Percentiles rank a stretch among this genome's conserved stretches.
Evolutionary conservation across 2,888 invertebrate genomes (phyloP).

Genomic region (Pammene fasciana): DNA sequence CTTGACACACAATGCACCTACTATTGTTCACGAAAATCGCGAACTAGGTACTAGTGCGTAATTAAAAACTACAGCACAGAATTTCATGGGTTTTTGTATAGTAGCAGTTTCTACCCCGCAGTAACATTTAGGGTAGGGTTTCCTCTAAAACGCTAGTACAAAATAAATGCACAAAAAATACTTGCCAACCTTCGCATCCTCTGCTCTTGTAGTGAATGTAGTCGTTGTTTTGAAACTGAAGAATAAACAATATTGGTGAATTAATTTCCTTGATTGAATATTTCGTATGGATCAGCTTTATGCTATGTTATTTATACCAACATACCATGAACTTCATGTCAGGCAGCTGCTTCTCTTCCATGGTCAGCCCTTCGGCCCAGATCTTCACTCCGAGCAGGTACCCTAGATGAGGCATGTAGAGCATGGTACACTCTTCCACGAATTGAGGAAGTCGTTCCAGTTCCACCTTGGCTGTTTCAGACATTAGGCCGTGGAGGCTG

Average conservation of each 20-base stretch:
- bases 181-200: constrained; percentile 81
- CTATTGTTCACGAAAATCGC: no score
- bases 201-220: constrained; percentile 88
- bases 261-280: no score
- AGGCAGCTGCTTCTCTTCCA: constrained; percentile 84
- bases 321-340: constrained; percentile 87
- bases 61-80: no score
- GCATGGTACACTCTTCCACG: constrained; percentile 86
- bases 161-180: not conserved
- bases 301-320: no score
- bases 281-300: no score
- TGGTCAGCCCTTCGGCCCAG: constrained; percentile 82
- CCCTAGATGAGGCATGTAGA: constrained; percentile 90
- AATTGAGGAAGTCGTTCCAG: constrained; percentile 86
- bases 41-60: no score
- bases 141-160: no score
- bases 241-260: not conserved
- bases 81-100: no score
- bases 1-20: no score
- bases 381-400: constrained; percentile 90
- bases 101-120: no score
- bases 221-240: constrained; percentile 86
- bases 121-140: no score
- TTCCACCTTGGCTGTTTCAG: constrained; percentile 88
- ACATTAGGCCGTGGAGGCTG: constrained; percentile 88